Percentiles rank a stretch among this genome's conserved stretches.
phyloP scores from a whole-genome alignment of 2,797 vertebrate genomes.

The Sebastolobus altivelis region DNA sequence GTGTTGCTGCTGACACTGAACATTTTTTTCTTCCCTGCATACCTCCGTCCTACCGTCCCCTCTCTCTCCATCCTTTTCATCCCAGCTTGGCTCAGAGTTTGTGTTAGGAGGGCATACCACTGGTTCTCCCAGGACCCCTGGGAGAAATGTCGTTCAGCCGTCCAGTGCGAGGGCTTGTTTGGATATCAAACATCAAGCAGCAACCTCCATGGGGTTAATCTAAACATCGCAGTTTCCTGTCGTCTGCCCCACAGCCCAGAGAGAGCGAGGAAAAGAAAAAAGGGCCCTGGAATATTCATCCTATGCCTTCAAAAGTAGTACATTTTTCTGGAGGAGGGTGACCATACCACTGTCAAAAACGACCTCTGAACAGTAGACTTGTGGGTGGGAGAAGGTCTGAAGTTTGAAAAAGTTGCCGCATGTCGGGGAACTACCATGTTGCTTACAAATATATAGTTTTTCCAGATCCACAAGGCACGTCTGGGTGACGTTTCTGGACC shows the following conservation, averaged over 20 bases:
- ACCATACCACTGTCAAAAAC: constrained; percentile 13
- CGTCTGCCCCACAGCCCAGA: constrained; percentile 51
- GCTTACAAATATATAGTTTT: constrained; percentile 54
- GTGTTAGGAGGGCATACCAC: constrained; percentile 68
- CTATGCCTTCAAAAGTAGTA: constrained; percentile 11
- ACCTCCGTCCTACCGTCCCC: constrained; percentile 45
- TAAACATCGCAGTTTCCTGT: constrained; percentile 81
- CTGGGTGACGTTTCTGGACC: constrained; percentile 36
- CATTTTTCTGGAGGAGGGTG: constrained; percentile 23
- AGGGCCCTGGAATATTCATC: constrained; percentile 12
- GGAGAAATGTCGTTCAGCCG: constrained; percentile 69
- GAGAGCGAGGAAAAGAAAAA: neutral
- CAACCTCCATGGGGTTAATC: constrained; percentile 76
- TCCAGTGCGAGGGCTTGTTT: constrained; percentile 77
- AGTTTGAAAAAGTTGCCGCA: constrained; percentile 39
- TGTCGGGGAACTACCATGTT: constrained; percentile 27
- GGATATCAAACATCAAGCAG: constrained; percentile 82
- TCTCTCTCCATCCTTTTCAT: constrained; percentile 49
- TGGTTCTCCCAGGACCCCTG: constrained; percentile 69
- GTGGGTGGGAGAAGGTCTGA: constrained; percentile 11
- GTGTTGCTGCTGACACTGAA: constrained; percentile 70
- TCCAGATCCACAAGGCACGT: constrained; percentile 33
- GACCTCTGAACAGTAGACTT: constrained; percentile 21
- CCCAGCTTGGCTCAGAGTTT: constrained; percentile 64
- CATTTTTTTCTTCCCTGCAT: constrained; percentile 66